These are phyloP conservation scores for Talpa occidentalis DNA, from an alignment of 2,113 vertebrate genomes.

Conservation along the genomic window DNA sequence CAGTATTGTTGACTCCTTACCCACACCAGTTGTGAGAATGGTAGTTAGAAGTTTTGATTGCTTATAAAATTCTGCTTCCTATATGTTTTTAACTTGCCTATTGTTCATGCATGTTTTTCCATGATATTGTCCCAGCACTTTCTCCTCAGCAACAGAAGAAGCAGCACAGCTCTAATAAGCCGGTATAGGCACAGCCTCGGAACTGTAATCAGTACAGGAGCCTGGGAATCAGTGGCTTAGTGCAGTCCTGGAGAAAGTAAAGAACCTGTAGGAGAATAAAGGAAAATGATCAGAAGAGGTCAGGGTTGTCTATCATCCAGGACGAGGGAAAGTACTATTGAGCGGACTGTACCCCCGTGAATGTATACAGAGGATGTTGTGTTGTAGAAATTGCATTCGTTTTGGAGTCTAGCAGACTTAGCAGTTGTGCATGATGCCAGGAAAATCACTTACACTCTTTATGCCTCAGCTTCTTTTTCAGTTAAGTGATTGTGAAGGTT, in stretches of 20 bases:
- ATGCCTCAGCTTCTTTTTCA: conserved; percentile 7
- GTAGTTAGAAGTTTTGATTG: not conserved
- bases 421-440: not conserved
- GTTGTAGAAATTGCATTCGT: not conserved
- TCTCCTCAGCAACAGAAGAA: not conserved
- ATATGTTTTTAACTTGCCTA: not conserved
- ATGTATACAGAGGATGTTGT: not conserved
- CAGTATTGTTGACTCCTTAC: not conserved
- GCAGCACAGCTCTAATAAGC: not conserved
- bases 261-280: not conserved
- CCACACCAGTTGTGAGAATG: not conserved
- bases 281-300: not conserved
- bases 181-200: not conserved
- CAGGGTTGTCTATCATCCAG: not conserved
- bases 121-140: not conserved
- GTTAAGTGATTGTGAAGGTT: not conserved
- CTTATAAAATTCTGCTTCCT: not conserved
- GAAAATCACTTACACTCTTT: not conserved
- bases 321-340: not conserved
- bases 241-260: not conserved
- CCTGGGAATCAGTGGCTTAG: not conserved
- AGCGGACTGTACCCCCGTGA: not conserved
- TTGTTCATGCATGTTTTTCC: not conserved
- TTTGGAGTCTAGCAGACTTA: not conserved
- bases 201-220: not conserved